Conservation (phyloP, 2,113 vertebrate genomes). For the Actenoides lindsayi region DNA sequence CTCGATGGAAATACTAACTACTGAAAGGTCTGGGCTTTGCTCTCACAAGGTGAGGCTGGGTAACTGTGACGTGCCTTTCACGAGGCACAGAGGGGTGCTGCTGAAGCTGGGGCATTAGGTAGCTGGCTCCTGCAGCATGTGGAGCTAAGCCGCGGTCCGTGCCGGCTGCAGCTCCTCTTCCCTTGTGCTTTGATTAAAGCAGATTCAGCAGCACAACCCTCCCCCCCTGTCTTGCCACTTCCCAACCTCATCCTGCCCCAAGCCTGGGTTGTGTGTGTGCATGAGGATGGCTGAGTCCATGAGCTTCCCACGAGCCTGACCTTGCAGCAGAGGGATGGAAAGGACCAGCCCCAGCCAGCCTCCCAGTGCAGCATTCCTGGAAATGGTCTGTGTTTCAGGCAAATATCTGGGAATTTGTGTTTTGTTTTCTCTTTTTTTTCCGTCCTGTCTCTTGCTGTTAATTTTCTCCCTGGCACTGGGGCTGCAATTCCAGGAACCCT, state of each 20-base stretch:
- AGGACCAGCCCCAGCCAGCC: not conserved
- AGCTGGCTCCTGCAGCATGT: fast-evolving
- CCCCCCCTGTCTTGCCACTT: not conserved
- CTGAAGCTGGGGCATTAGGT: fast-evolving
- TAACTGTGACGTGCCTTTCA: fast-evolving
- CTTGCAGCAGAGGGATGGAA: not conserved
- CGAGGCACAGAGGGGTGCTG: fast-evolving
- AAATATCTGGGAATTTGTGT: not conserved
- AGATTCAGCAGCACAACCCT: not conserved
- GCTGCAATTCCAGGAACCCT: constrained; percentile 40
- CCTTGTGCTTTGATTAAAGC: not conserved
- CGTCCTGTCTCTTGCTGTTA: constrained; percentile 22
- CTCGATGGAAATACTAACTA: not conserved
- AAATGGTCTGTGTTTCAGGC: not conserved
- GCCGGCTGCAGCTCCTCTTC: not conserved
- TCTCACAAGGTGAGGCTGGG: not conserved
- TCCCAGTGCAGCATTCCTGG: not conserved
- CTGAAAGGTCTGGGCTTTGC: fast-evolving
- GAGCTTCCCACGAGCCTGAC: not conserved
- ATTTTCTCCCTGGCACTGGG: constrained; percentile 28
- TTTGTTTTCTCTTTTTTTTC: not conserved
- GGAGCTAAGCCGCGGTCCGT: not conserved
- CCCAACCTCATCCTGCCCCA: not conserved
- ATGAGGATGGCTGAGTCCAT: not conserved
- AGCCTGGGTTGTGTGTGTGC: not conserved